phyloP scores from a whole-genome alignment of 2,888 invertebrate genomes.

The Volucella zonaria region DNA sequence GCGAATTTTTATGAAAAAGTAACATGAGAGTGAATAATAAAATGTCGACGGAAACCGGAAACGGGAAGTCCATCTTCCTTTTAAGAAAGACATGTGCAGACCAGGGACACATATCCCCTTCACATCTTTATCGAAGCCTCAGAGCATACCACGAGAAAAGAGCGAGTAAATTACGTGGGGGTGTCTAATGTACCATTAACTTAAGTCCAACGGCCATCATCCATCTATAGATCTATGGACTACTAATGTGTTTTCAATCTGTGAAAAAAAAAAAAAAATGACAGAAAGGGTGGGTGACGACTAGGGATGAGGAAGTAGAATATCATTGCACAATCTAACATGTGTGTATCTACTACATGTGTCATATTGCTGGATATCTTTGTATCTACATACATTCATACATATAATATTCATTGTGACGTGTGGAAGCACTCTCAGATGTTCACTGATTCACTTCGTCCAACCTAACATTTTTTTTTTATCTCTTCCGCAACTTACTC shows the following conservation, averaged over 20 bases:
- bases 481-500: slow-evolving; percentile 61
- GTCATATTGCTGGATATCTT: slow-evolving; percentile 44
- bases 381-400: slow-evolving; percentile 10
- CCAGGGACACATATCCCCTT: slow-evolving; percentile 61
- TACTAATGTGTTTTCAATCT: slow-evolving; percentile 73
- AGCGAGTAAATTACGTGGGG: slow-evolving; percentile 71
- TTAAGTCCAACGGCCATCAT: slow-evolving; percentile 68
- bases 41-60: slow-evolving; percentile 82
- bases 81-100: slow-evolving; percentile 65
- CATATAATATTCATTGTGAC: slow-evolving; percentile 56
- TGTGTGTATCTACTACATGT: slow-evolving; percentile 51
- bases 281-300: slow-evolving; percentile 50
- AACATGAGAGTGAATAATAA: slow-evolving; percentile 66
- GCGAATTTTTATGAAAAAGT: slow-evolving; percentile 56
- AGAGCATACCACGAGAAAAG: slow-evolving; percentile 61
- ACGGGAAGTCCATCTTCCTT: slow-evolving; percentile 83
- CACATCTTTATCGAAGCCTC: slow-evolving; percentile 63
- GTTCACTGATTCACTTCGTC: slow-evolving; percentile 48
- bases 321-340: slow-evolving; percentile 48
- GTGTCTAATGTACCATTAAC: slow-evolving; percentile 74
- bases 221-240: slow-evolving; percentile 62
- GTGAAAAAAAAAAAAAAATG: slow-evolving; percentile 39
- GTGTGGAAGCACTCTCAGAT: slow-evolving; percentile 56
- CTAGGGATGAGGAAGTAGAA: slow-evolving; percentile 61
- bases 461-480: slow-evolving; percentile 35